Evolutionary conservation across 2,113 vertebrate species (phyloP).

Genomic region (Synchiropus splendidus): DNA sequence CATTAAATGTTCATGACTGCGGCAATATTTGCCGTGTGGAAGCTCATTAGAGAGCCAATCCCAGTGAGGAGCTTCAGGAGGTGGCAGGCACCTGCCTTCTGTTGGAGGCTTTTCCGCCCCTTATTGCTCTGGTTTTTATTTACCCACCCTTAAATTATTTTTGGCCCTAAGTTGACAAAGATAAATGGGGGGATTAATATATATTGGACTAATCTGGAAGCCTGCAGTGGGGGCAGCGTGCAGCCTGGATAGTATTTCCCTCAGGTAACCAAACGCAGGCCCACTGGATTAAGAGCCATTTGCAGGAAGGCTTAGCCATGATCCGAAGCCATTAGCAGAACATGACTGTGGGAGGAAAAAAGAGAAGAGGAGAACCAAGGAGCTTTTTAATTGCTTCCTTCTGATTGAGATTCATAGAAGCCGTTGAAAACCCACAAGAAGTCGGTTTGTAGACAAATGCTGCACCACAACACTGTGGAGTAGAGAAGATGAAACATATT

Average conservation of each 20-base stretch:
- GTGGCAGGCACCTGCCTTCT: conserved; percentile 81
- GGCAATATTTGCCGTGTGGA: conserved; percentile 66
- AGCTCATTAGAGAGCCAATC: conserved; percentile 73
- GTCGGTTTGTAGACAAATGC: too few relatives aligned
- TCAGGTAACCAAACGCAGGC: conserved; percentile 84
- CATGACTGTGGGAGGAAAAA: conserved; percentile 67
- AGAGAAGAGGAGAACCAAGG: conserved; percentile 51
- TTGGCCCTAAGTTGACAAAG: conserved; percentile 92
- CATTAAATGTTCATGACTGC: conserved; percentile 70
- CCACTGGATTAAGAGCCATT: conserved; percentile 97
- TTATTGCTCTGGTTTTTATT: conserved; percentile 76
- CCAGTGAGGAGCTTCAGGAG: conserved; percentile 69
- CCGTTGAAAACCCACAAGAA: not conserved
- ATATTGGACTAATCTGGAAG: conserved; percentile 88
- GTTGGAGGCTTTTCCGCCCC: conserved; percentile 65
- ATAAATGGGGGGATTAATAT: conserved; percentile 99
- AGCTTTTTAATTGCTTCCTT: conserved; percentile 75
- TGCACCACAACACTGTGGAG: too few relatives aligned
- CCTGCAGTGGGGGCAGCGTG: conserved; percentile 64
- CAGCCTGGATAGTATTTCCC: conserved; percentile 91
- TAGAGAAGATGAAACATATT: too few relatives aligned
- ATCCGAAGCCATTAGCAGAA: conserved; percentile 88
- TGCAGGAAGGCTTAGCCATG: conserved; percentile 86
- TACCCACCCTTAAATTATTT: conserved; percentile 87
- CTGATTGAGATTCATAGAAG: conserved; percentile 71